Base-by-base conservation (phyloP, 2,113 vertebrate genomes). In the Solea senegalensis region DNA sequence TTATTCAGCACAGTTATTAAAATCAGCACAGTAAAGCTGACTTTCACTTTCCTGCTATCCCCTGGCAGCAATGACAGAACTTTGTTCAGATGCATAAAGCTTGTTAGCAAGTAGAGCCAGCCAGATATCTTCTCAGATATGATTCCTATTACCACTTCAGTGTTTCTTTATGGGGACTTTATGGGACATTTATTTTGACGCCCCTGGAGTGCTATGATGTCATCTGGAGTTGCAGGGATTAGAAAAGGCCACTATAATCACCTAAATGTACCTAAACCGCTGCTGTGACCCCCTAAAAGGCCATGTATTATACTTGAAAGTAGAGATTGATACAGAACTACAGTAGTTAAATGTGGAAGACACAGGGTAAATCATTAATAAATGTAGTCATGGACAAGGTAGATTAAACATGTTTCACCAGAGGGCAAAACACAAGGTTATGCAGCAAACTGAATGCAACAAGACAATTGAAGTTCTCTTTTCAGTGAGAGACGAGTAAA, bases 1-100 rank as follows among this genome's bases (percentile, higher is more conserved):
- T 87, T 49, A 83, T 83, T 86, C 64, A 76, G 56, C 66, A 80
- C 41, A 64, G 69, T 63, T 86, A 75, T 84, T 85, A 70, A 78
- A 79, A 76, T 69, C 59, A 62, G 55, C 58, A 44, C 28, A 58
- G 60, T 76, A 34, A 44, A 73, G 69, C 67, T 76, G 69, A 73
- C 72, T 27, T 68, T 51, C 56, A 69, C 39, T 13, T 69, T 63
- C 57, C 51, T 72, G 40, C 55, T 51, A 21, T 74, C 72, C 43
- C 55, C 57, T 63, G 68, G 66, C 45, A 80, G 50, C 34, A 48
- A 65, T 40, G 27, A 70, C 5, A 26, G 34, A 41, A 53, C 43
- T 71, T 46, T 41, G 7, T 69, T 70, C 50, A 76, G 28, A 54
- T 65, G 44, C 53, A 82, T 43, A 39, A 69, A 74, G 68, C 56